Conservation (phyloP, 2,113 vertebrate species). For the Microcebus murinus region DNA sequence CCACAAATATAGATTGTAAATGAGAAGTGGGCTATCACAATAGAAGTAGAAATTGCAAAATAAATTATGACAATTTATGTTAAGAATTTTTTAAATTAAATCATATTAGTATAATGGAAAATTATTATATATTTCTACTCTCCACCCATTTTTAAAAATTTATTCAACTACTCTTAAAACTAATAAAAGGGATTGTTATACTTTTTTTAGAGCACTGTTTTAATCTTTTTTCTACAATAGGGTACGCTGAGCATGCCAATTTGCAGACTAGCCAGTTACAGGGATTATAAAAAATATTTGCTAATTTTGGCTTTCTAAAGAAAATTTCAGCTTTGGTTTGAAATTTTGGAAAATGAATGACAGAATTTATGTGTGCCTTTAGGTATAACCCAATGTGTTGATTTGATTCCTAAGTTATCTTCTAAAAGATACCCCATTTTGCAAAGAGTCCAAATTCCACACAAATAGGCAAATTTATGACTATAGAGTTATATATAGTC, state of each 20-base stretch:
- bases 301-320: not conserved
- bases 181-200: not conserved
- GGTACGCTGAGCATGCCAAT: not conserved
- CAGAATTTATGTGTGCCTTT: constrained; percentile 23
- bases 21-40: not conserved
- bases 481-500: not conserved
- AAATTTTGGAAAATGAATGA: constrained; percentile 17
- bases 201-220: constrained; percentile 16
- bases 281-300: constrained; percentile 6
- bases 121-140: not conserved
- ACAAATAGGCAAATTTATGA: constrained; percentile 6
- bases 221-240: not conserved
- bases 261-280: constrained; percentile 44
- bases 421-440: constrained; percentile 23
- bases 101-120: not conserved
- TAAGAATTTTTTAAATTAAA: constrained; percentile 11
- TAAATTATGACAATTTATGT: not conserved
- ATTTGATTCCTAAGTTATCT: constrained; percentile 35
- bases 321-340: constrained; percentile 36
- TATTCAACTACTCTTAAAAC: constrained; percentile 11
- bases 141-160: not conserved
- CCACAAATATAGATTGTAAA: not conserved
- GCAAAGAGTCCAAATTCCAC: not conserved
- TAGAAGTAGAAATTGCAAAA: constrained; percentile 36
- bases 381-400: not conserved